Evolutionary conservation across 64 coral and sea anemone genomes (phyloP), one percentile per base, ranked within the genome.

Genomic region (Actinia tenebrosa): DNA sequence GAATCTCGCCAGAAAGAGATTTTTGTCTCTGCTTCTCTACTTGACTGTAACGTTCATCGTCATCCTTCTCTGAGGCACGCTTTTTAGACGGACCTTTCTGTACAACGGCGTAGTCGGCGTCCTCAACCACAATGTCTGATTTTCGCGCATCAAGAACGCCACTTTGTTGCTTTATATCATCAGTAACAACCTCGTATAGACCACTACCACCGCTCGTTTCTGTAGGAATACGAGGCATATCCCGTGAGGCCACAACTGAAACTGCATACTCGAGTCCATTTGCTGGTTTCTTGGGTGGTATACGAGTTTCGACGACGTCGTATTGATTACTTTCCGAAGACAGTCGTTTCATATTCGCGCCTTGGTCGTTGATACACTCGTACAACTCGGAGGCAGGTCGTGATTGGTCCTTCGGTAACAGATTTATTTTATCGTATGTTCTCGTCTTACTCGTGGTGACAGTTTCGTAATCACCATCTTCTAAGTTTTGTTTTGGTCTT

Each of bases 141-240:
- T 20, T 81, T 10, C 27, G 25, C 5, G 5, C 13, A 30, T 27
- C 26, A 66, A 66, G 5, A 2, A 42, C 69, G 26, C 69, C 69
- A 42, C 69, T 75, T 7, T 81, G 16, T 44, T 58, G 44, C 19
- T 85, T 85, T 0, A 85, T 43, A 13, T 85, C 83, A 59, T 85
- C 83, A 61, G 83, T 85, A 16, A 85, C 83, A 17, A 85, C 60
- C 83, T 85, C 83, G 20, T 85, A 85, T 14, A 85, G 42, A 61
- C 42, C 83, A 27, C 83, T 85, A 15, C 55, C 22, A 20, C 54
- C 25, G 3, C 54, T 61, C 4, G 83, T 44, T 15, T 64, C 44
- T 58, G 60, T 44, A 8, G 54, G 83, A 13, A 7, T 55, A 4
- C 30, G 11, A 5, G 53, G 53, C 16, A 63, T 85, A 61, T 85